Base-by-base conservation (phyloP, 23 tunicate species). In the Styela clava region DNA sequence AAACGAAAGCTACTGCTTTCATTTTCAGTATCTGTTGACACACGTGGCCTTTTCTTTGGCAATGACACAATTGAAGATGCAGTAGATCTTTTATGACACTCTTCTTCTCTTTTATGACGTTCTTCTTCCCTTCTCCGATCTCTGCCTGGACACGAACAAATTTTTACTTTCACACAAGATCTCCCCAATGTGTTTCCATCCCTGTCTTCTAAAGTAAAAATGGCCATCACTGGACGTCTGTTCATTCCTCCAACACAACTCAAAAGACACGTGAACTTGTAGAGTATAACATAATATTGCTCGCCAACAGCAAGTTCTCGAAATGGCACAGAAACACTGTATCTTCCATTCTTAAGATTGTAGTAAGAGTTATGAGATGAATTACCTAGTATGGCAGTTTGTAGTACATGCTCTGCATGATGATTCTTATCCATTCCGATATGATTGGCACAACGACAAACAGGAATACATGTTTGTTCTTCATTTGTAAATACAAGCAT, bases 161-260 rank as follows among this genome's bases (percentile, higher is more conserved):
- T 74, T 1, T 83, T 74, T 19, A 85, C 34, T 31, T 85, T 68
- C 3, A 85, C 82, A 64, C 35, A 44, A 1, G 78, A 30, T 24
- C 86, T 52, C 9, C 95, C 95, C 28, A 89, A 44, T 31, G 81
- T 52, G 2, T 74, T 79, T 3, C 95, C 89, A 69, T 30, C 44
- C 22, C 35, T 28, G 16, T 76, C 31, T 52, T 85, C 83, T 24
- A 89, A 68, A 21, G 51, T 31, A 74, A 89, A 85, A 33, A 81
- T 78, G 3, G 74, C 24, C 19, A 63, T 52, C 31, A 74, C 72
- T 9, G 86, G 85, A 1, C 89, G 67, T 67, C 83, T 81, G 74
- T 89, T 85, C 16, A 89, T 89, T 1, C 95, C 89, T 62, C 82
- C 61, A 33, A 62, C 33, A 51, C 95, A 89, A 52, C 88, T 84